Percentiles rank a stretch among this genome's conserved stretches.
Evolutionary conservation across 2,888 invertebrate genomes (phyloP).

Genomic region (Cephus sareptanus): DNA sequence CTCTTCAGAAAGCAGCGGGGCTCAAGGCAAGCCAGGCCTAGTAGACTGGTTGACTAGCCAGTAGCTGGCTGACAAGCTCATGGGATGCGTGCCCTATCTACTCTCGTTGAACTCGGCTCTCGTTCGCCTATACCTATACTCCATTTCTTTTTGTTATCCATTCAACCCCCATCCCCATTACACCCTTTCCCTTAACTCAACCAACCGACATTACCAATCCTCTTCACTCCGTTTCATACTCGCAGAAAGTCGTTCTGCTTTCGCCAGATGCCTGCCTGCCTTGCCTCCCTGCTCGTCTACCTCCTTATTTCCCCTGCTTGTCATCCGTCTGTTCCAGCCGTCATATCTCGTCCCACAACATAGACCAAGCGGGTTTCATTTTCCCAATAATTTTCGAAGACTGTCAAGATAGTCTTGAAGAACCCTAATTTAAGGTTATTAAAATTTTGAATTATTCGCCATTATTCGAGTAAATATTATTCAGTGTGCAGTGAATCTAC

Average conservation of each 20-base stretch:
- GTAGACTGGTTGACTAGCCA: not conserved
- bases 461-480: no score
- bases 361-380: not conserved
- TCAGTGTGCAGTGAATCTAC: no score
- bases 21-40: not conserved
- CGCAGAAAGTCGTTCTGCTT: not conserved
- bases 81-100: not conserved
- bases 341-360: not conserved
- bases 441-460: no score
- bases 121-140: not conserved
- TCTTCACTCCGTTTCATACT: not conserved
- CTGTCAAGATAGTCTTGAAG: no score
- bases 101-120: not conserved
- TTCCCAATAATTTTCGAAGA: not conserved
- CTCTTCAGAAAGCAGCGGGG: not conserved
- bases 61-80: not conserved
- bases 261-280: slow-evolving; percentile 13
- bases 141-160: not conserved
- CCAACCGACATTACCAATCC: not conserved
- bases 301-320: not conserved
- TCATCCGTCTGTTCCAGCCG: not conserved
- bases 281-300: not conserved
- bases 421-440: no score
- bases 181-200: not conserved
- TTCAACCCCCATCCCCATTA: not conserved